Conservation (phyloP, 2,113 vertebrate genomes). For the Astur gentilis region DNA sequence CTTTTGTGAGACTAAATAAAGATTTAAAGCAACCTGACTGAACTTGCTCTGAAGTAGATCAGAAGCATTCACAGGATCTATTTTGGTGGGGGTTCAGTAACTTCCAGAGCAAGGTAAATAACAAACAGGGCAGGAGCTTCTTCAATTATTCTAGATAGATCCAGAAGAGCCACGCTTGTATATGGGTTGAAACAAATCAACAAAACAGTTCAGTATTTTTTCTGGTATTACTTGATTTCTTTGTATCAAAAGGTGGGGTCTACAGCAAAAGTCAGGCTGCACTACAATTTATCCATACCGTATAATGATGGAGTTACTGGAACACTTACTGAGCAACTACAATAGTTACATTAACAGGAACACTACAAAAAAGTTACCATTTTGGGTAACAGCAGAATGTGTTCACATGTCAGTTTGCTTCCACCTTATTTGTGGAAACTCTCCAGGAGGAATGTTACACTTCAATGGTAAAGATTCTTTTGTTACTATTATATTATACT, state of each 20-base stretch:
- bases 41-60: neutral
- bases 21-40: neutral
- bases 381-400: neutral
- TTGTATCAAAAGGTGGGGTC: neutral
- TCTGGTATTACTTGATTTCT: neutral
- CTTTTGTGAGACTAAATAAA: neutral
- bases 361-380: neutral
- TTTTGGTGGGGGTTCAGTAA: neutral
- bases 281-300: neutral
- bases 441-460: neutral
- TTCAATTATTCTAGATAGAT: neutral
- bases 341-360: neutral
- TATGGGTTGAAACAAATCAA: neutral
- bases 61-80: neutral
- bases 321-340: neutral
- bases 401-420: neutral
- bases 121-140: neutral
- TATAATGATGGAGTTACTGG: neutral
- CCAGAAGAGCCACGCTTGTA: neutral
- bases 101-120: neutral
- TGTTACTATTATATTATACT: neutral
- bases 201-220: neutral
- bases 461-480: neutral
- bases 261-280: neutral
- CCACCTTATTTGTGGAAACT: neutral